Base-by-base conservation (phyloP, 30 jellyfish, hydroid and myxozoan species). In the Aurelia sp. region DNA sequence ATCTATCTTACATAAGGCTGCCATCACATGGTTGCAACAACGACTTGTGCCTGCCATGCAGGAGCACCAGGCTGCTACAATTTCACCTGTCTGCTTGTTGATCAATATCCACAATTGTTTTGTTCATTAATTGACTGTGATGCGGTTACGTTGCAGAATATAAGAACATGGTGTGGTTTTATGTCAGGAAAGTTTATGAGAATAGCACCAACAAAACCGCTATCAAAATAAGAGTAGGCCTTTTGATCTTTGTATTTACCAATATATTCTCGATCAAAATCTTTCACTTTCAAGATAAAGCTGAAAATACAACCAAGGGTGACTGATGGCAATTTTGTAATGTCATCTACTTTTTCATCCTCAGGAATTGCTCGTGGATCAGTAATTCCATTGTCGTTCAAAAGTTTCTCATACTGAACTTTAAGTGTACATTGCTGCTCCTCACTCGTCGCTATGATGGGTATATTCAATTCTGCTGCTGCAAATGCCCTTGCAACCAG, bases 401-500 rank as follows among this genome's bases (percentile, higher is more conserved):
- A 33, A 20, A 57, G 71, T 52, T 80, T 52, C 71, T 31, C 74
- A 66, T 61, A 80, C 37, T 52, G 18, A 37, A 31, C 71, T 41
- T 80, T 66, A 80, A 65, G 77, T 63, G 71, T 20, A 16, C 48
- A 17, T n/a, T 55, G 64, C 48, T 80, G 90, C 59, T 66, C 90
- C 72, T 80, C 87, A 22, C 44, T 44, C 10, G 76, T 35, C 13
- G 71, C 87, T 62, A 62, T 80, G 63, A 80, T 55, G 40, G 73
- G 82, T 44, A 80, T 35, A 13, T 66, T 80, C 20, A 80, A 50
- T 66, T 80, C 90, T 80, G 57, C 72, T 80, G 86, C 90, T 61
- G 89, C 72, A 80, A 80, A 80, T 35, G 90, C 88, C 31, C 90
- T 80, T 35, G 88, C 90, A 62, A 80, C 90, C 58, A 80, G 72